Evolutionary conservation across 2,797 vertebrate genomes (phyloP).

Genomic region (Tarsius wallacei): DNA sequence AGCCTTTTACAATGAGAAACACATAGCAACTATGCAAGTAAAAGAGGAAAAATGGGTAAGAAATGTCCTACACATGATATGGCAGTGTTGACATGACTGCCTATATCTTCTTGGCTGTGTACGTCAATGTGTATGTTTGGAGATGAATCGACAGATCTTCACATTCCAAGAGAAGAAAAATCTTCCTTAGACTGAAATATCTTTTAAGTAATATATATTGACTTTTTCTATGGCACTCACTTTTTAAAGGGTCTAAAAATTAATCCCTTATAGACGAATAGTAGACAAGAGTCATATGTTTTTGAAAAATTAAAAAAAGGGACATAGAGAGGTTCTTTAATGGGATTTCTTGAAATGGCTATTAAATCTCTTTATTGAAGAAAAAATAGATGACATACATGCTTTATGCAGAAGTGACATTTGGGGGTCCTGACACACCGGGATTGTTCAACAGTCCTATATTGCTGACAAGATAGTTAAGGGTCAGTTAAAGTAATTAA

Average conservation of each 20-base stretch:
- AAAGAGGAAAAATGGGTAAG: conserved; percentile 71
- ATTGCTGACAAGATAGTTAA: conserved; percentile 63
- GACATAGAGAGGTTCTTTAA: conserved; percentile 85
- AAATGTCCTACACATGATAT: conserved; percentile 54
- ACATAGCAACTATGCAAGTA: conserved; percentile 83
- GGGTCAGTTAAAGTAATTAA: conserved; percentile 79
- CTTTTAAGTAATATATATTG: conserved; percentile 84
- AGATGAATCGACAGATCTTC: conserved; percentile 85
- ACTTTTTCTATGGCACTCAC: conserved; percentile 87
- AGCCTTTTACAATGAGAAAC: conserved; percentile 85
- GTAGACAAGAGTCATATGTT: conserved; percentile 84
- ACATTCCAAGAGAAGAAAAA: conserved; percentile 83
- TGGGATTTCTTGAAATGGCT: conserved; percentile 86
- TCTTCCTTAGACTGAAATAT: conserved; percentile 78
- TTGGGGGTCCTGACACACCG: conserved; percentile 79
- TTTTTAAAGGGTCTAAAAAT: conserved; percentile 84
- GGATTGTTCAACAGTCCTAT: conserved; percentile 83
- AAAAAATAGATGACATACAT: conserved; percentile 88
- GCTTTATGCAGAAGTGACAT: conserved; percentile 85
- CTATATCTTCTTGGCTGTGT: conserved; percentile 76
- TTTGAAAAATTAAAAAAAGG: conserved; percentile 83
- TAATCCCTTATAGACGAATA: conserved; percentile 82
- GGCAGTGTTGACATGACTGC: conserved; percentile 55
- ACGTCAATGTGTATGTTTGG: conserved; percentile 77
- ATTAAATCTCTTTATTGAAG: conserved; percentile 88